These are phyloP conservation scores for Drosophila arizonae DNA, from an alignment of 1,140 invertebrate genomes.

Conservation along the genomic window DNA sequence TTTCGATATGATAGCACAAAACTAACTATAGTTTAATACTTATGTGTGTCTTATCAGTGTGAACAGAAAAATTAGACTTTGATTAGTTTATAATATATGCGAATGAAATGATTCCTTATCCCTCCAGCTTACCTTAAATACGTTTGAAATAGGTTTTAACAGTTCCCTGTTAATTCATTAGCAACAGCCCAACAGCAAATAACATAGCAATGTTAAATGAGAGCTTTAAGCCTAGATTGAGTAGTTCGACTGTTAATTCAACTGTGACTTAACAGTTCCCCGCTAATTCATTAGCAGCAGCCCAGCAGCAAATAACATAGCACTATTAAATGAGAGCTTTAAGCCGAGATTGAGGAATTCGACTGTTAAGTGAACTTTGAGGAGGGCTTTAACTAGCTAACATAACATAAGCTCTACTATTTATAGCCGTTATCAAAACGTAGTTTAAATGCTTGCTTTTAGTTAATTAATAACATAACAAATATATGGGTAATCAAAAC, in stretches of 20 bases:
- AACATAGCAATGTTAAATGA: not conserved
- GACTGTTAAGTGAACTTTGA: not conserved
- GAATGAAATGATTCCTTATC: too few relatives aligned
- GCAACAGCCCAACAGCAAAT: not conserved
- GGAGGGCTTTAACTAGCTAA: not conserved
- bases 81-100: too few relatives aligned
- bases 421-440: not conserved
- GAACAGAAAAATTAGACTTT: not conserved
- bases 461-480: too few relatives aligned
- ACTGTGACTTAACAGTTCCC: not conserved
- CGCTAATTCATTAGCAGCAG: not conserved
- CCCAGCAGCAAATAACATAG: not conserved
- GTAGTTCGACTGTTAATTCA: too few relatives aligned
- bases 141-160: too few relatives aligned
- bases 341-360: too few relatives aligned
- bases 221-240: too few relatives aligned
- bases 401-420: constrained; percentile 1
- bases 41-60: not conserved
- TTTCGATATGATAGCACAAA: not conserved
- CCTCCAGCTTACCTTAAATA: not conserved
- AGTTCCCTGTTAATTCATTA: not conserved
- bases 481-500: not conserved
- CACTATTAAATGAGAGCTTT: not conserved
- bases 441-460: not conserved
- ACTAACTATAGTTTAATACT: not conserved